Conservation (phyloP, 2,113 vertebrate species). For the Cromileptes altivelis region DNA sequence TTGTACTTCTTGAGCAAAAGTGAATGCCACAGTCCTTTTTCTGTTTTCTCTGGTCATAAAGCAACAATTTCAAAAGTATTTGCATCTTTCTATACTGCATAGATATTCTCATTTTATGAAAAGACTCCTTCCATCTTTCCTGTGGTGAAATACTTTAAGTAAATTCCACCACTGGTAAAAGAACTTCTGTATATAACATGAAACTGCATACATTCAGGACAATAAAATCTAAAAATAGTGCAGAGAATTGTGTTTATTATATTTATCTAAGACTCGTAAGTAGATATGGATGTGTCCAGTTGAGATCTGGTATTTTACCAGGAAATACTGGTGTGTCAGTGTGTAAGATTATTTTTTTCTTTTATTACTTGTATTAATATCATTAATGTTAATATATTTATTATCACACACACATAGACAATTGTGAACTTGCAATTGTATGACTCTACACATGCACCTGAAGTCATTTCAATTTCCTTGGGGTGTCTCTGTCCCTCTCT, state of each 20-base stretch:
- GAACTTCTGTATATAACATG: background rate
- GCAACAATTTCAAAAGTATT: no score
- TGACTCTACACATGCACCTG: background rate
- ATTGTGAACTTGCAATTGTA: background rate
- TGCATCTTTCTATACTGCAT: no score
- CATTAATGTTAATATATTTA: background rate
- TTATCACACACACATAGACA: background rate
- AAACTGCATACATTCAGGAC: background rate
- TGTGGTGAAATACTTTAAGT: no score
- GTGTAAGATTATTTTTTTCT: background rate
- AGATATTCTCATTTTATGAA: no score
- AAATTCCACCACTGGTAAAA: no score
- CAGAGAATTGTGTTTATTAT: background rate
- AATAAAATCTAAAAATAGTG: background rate
- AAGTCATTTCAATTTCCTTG: constrained; percentile 27
- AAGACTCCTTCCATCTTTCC: no score
- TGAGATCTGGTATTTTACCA: background rate
- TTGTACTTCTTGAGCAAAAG: no score
- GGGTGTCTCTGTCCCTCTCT: background rate
- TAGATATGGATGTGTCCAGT: background rate
- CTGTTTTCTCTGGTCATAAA: no score
- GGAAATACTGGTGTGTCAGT: background rate
- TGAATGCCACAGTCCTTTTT: no score
- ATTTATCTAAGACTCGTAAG: background rate
- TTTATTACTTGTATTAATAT: no score